Conservation (phyloP, 2,113 vertebrate genomes). For the Apteryx owenii region DNA sequence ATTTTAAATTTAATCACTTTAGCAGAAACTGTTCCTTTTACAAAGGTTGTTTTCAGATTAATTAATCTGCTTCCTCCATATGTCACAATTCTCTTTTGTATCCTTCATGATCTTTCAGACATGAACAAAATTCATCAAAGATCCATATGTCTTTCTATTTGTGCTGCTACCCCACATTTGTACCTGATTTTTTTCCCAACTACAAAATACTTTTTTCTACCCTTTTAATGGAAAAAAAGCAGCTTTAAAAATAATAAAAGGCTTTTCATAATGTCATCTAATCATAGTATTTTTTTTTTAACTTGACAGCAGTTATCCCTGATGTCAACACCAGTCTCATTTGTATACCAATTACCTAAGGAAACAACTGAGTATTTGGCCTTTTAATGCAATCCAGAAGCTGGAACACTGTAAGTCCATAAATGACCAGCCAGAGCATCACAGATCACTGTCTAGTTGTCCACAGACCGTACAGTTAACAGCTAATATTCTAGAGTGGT, state of each 20-base stretch:
- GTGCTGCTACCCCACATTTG: neutral
- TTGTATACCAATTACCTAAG: neutral
- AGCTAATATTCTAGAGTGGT: neutral
- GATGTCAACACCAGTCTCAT: neutral
- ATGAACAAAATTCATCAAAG: slow-evolving; percentile 18
- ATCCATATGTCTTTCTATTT: slow-evolving; percentile 52
- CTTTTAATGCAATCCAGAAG: neutral
- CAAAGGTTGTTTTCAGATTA: slow-evolving; percentile 67
- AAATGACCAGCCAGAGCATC: slow-evolving; percentile 2
- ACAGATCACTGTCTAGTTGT: neutral
- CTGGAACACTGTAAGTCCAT: neutral
- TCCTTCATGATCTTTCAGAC: slow-evolving; percentile 55
- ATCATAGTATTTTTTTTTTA: neutral
- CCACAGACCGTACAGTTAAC: neutral
- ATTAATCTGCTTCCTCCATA: slow-evolving; percentile 68
- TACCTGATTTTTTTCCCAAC: neutral
- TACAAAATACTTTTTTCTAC: neutral
- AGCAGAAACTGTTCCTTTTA: slow-evolving; percentile 37
- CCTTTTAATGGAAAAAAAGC: neutral
- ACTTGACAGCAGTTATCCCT: neutral
- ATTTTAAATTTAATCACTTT: slow-evolving; percentile 62
- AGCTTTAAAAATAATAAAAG: neutral
- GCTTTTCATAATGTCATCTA: neutral
- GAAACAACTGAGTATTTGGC: neutral
- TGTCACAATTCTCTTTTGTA: slow-evolving; percentile 58